phyloP scores from a whole-genome alignment of 23 tunicate species.

The Trididemnum clinides region DNA sequence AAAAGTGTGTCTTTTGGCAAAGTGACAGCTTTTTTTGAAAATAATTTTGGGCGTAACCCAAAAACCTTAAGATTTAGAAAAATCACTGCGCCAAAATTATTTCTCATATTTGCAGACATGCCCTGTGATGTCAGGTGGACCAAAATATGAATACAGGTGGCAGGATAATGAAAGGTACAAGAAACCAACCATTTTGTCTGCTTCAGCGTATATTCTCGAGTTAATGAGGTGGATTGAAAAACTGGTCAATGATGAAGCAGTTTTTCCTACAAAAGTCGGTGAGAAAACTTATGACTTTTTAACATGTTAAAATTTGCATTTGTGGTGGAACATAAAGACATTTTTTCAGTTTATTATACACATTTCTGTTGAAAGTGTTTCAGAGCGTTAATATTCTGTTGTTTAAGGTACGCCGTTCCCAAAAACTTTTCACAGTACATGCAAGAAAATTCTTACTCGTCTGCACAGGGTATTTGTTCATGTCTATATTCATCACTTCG shows the following conservation, averaged over 20 bases:
- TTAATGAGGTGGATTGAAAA: constrained; percentile 96
- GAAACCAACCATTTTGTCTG: constrained; percentile 94
- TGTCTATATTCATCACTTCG: constrained; percentile 96
- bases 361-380: too few relatives aligned
- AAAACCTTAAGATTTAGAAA: too few relatives aligned
- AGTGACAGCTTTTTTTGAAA: too few relatives aligned
- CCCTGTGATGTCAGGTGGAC: constrained; percentile 97
- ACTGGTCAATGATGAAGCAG: constrained; percentile 74
- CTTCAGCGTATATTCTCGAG: constrained; percentile 67
- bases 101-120: constrained; percentile 58
- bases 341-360: too few relatives aligned
- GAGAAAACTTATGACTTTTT: too few relatives aligned
- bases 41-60: too few relatives aligned
- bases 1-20: too few relatives aligned
- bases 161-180: constrained; percentile 86
- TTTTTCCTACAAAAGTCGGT: constrained; percentile 97
- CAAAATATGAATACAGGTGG: constrained; percentile 94
- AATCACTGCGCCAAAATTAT: too few relatives aligned
- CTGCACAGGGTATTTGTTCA: constrained; percentile 95
- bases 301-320: too few relatives aligned
- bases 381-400: neutral
- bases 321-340: too few relatives aligned
- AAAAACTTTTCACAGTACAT: constrained; percentile 58
- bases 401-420: constrained; percentile 91
- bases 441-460: constrained; percentile 89